These are phyloP conservation scores for Hecatera dysodea DNA, from an alignment of 2,888 invertebrate genomes.

Conservation along the genomic window DNA sequence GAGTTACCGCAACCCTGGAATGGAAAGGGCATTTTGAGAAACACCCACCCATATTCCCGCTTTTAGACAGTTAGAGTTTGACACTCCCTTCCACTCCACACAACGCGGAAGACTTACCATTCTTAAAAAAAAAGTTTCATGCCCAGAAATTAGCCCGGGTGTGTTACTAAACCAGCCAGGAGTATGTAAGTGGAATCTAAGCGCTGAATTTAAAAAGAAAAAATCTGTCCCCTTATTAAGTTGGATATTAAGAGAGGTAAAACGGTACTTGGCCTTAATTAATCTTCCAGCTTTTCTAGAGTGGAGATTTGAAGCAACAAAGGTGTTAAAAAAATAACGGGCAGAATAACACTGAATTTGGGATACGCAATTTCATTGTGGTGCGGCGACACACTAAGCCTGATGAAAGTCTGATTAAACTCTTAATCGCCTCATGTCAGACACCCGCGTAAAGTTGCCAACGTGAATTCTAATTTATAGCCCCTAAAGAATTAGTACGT, in stretches of 20 bases:
- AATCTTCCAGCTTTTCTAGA: not conserved
- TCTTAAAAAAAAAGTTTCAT: too few species aligned
- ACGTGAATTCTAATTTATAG: constrained; percentile 43
- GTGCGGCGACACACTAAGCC: constrained; percentile 2
- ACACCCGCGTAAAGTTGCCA: constrained; percentile 32
- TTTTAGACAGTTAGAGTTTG: too few species aligned
- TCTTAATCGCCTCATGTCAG: constrained; percentile 35
- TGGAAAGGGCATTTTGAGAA: too few species aligned
- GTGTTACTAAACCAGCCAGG: not conserved
- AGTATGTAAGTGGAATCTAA: not conserved
- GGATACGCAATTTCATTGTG: not conserved
- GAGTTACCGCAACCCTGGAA: too few species aligned
- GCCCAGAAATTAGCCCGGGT: not conserved
- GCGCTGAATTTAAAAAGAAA: not conserved
- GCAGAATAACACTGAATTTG: not conserved
- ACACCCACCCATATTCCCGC: too few species aligned
- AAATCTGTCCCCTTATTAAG: not conserved
- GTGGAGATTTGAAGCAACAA: not conserved
- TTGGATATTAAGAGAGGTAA: not conserved
- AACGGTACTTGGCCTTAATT: not conserved
- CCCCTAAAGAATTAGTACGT: constrained; percentile 34
- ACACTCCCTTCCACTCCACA: too few species aligned
- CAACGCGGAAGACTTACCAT: too few species aligned
- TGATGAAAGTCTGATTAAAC: constrained; percentile 41
- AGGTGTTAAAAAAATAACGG: not conserved